A percentile compares a stretch with the other conserved stretches of the same genome.
These are phyloP conservation scores for Lophotriccus pileatus DNA, from an alignment of 2,797 vertebrate genomes.

Conservation along the genomic window DNA sequence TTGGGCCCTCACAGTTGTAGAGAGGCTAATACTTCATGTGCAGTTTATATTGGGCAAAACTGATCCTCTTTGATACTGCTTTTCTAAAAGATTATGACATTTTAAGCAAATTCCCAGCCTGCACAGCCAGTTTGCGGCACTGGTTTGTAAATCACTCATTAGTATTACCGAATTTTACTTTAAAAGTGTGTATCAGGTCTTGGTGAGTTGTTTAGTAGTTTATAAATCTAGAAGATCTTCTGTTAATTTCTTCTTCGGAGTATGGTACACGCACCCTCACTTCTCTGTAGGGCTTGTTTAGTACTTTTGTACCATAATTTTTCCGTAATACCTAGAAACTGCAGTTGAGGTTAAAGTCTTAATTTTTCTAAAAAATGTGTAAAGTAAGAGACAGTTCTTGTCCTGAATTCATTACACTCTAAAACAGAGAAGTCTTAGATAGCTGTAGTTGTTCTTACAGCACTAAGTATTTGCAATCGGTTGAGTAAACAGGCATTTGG, in stretches of 20 bases:
- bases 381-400: background rate
- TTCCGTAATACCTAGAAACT: background rate
- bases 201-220: background rate
- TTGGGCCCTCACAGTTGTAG: background rate
- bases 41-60: background rate
- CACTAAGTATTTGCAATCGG: fast-evolving
- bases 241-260: background rate
- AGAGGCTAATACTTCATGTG: background rate
- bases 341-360: background rate
- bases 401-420: background rate
- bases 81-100: background rate
- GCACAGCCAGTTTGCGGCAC: background rate
- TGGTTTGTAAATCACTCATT: background rate
- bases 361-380: background rate
- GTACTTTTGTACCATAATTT: background rate
- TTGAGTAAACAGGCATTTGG: fast-evolving
- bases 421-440: background rate
- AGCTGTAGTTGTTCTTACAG: fast-evolving
- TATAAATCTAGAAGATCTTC: background rate
- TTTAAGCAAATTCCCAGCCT: background rate
- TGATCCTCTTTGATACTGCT: background rate
- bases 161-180: background rate
- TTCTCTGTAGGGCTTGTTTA: background rate
- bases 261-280: background rate
- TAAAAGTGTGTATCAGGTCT: background rate